Conservation (phyloP, 2,797 vertebrate genomes). For the Spea hammondii region DNA sequence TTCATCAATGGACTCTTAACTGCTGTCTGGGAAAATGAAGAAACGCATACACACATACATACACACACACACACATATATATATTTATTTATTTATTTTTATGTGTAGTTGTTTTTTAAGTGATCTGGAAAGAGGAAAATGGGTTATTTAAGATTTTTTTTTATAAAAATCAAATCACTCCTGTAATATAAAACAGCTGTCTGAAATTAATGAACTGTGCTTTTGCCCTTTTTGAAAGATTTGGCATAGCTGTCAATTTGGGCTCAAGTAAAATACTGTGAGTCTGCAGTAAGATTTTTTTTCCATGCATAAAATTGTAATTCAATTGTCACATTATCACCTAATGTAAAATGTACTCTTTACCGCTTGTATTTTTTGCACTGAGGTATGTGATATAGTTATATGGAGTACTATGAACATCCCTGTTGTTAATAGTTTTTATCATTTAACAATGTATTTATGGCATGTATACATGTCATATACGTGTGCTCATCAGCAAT, state of each 20-base stretch:
- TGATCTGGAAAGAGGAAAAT: not conserved
- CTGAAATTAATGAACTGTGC: not conserved
- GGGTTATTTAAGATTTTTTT: not conserved
- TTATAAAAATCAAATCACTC: not conserved
- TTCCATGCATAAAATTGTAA: conserved; percentile 25
- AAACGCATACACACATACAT: not conserved
- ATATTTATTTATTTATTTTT: not conserved
- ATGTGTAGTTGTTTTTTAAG: conserved; percentile 22
- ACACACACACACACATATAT: too few species aligned
- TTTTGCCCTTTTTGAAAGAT: not conserved
- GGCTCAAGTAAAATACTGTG: not conserved
- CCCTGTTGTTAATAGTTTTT: too few species aligned
- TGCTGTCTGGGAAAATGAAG: conserved; percentile 36
- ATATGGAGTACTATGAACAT: too few species aligned
- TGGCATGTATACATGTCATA: too few species aligned
- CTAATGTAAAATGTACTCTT: conserved; percentile 7
- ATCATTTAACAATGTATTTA: too few species aligned
- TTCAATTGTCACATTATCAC: conserved; percentile 33
- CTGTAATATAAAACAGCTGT: conserved; percentile 21
- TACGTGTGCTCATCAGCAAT: too few species aligned
- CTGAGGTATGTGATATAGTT: not conserved
- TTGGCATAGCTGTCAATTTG: conserved; percentile 1
- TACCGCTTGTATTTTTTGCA: not conserved
- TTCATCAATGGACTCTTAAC: conserved; percentile 30
- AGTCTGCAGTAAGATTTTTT: conserved; percentile 3